Conservation (phyloP, 2,888 invertebrate genomes). For the Polydrusus cervinus region DNA sequence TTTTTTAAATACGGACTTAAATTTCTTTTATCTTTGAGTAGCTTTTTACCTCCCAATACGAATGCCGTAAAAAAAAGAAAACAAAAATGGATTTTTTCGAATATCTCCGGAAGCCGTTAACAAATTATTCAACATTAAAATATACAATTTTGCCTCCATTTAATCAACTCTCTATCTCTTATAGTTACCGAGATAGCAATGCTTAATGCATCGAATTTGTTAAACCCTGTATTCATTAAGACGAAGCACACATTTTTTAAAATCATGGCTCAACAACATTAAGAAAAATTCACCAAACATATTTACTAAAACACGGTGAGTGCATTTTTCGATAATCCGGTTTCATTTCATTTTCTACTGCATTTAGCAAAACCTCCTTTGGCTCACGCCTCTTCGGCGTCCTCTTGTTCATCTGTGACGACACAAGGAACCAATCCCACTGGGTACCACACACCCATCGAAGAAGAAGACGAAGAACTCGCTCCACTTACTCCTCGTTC, state of each 20-base stretch:
- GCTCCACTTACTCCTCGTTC: constrained; percentile 74
- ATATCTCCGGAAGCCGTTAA: too few relatives aligned
- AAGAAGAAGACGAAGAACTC: constrained; percentile 70
- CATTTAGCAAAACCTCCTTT: constrained; percentile 69
- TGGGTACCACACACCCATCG: constrained; percentile 87
- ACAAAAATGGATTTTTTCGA: too few relatives aligned
- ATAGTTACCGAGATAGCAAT: too few relatives aligned
- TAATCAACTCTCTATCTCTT: too few relatives aligned
- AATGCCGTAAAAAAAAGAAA: too few relatives aligned
- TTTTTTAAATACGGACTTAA: too few relatives aligned
- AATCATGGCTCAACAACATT: not conserved
- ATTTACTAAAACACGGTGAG: not conserved
- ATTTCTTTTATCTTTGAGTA: too few relatives aligned
- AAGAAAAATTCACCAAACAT: not conserved
- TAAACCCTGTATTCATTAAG: too few relatives aligned
- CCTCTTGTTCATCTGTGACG: constrained; percentile 77
- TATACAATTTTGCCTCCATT: too few relatives aligned
- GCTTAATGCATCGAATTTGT: too few relatives aligned
- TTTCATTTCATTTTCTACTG: constrained; percentile 18
- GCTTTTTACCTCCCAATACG: too few relatives aligned
- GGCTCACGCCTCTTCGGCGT: constrained; percentile 75
- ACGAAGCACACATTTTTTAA: not conserved
- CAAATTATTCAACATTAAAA: too few relatives aligned
- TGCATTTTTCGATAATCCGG: constrained; percentile 15
- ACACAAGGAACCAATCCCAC: constrained; percentile 77